Evolutionary conservation across 1,140 invertebrate genomes (phyloP).

Genomic region (Nasonia giraulti): DNA sequence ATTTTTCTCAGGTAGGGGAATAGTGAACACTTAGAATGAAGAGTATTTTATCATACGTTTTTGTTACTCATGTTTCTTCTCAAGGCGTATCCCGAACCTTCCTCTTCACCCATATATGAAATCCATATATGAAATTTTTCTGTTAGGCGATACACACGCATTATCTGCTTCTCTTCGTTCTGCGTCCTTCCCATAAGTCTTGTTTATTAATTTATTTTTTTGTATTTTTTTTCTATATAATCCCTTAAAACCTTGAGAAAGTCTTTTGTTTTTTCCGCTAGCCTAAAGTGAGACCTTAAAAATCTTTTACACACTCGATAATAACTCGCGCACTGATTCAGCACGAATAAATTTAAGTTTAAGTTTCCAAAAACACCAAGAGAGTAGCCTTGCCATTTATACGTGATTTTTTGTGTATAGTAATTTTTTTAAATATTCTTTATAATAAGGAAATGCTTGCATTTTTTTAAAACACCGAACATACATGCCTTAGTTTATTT

Average conservation of each 20-base stretch:
- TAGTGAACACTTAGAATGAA: constrained; percentile 69
- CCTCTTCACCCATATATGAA: background rate
- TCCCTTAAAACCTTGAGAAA: constrained; percentile 58
- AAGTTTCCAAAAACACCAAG: constrained; percentile 73
- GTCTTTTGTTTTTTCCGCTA: constrained; percentile 30
- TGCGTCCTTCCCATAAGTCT: constrained; percentile 10
- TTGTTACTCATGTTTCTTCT: constrained; percentile 40
- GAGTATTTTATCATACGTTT: constrained; percentile 53
- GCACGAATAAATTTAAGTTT: constrained; percentile 68
- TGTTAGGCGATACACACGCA: constrained; percentile 23
- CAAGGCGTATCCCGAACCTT: constrained; percentile 13
- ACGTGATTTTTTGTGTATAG: constrained; percentile 67
- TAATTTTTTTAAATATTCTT: constrained; percentile 64
- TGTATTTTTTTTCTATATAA: constrained; percentile 41
- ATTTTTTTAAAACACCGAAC: constrained; percentile 72
- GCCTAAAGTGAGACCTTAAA: constrained; percentile 41
- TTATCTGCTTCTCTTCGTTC: constrained; percentile 26
- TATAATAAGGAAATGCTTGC: constrained; percentile 69
- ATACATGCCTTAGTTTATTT: constrained; percentile 74
- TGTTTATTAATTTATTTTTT: constrained; percentile 24
- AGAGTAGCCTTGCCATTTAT: constrained; percentile 71
- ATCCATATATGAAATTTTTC: constrained; percentile 26
- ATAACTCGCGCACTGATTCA: constrained; percentile 36
- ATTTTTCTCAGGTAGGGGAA: constrained; percentile 52
- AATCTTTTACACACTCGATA: constrained; percentile 38